Evolutionary conservation across 1,140 invertebrate species (phyloP).

Genomic region (Panagrolaimus sp.): DNA sequence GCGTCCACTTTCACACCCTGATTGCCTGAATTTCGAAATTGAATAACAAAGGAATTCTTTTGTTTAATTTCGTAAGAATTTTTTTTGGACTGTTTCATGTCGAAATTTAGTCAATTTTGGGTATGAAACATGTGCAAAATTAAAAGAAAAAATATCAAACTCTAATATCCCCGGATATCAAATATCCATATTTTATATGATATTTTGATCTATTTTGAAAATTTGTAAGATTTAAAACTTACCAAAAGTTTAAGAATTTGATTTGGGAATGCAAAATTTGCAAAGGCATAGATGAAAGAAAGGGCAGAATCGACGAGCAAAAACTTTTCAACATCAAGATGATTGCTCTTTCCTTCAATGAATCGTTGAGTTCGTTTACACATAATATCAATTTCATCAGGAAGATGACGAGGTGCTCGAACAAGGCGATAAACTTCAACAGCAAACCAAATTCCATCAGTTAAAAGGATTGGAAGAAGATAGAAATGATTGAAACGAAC

Average conservation of each 20-base stretch:
- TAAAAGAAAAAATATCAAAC: too few species aligned
- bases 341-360: slow-evolving; percentile 5
- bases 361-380: slow-evolving; percentile 11
- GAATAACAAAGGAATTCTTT: too few species aligned
- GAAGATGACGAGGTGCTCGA: neutral
- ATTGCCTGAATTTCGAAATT: too few species aligned
- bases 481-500: slow-evolving; percentile 11
- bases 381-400: slow-evolving; percentile 18
- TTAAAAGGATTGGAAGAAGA: neutral
- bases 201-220: too few species aligned
- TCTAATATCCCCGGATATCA: too few species aligned
- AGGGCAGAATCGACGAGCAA: slow-evolving; percentile 13
- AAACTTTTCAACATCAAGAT: slow-evolving; percentile 5
- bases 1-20: too few species aligned
- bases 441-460: slow-evolving; percentile 10
- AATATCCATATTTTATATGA: too few species aligned
- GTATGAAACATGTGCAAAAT: too few species aligned
- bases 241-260: slow-evolving; percentile 16
- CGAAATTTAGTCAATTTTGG: too few species aligned
- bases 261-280: slow-evolving; percentile 19
- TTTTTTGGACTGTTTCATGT: too few species aligned
- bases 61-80: too few species aligned
- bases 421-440: slow-evolving; percentile 9
- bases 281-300: slow-evolving; percentile 14
- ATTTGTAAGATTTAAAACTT: too few species aligned